phyloP scores from a whole-genome alignment of 2,113 vertebrate species.

The Hydrolagus affinis region DNA sequence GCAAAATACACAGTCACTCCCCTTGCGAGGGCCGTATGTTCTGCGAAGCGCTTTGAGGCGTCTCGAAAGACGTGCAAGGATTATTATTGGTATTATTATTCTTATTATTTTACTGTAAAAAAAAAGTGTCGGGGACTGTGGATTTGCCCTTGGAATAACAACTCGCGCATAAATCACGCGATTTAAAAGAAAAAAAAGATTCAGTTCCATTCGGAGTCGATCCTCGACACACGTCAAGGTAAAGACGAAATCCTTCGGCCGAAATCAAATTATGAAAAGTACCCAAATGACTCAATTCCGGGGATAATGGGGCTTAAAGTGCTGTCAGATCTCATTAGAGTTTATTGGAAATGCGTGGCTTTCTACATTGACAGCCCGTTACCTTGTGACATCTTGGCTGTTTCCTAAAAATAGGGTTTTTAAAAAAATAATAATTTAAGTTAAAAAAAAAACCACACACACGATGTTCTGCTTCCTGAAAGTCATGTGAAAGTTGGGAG shows the following conservation, averaged over 20 bases:
- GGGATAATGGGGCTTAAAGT: neutral
- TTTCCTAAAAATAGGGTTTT: neutral
- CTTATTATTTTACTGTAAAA: no score
- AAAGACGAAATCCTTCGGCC: neutral
- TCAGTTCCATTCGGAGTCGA: neutral
- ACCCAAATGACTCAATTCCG: neutral
- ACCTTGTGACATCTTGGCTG: neutral
- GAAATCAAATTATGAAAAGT: neutral
- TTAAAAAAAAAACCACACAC: conserved; percentile 11
- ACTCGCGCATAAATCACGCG: neutral
- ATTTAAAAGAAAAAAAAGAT: neutral
- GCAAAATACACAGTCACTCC: no score
- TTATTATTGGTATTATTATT: no score
- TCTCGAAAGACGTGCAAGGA: no score
- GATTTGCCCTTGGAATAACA: no score
- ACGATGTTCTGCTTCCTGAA: no score
- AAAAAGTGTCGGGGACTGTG: no score
- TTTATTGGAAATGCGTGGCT: neutral
- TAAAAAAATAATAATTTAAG: no score
- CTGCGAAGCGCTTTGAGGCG: no score
- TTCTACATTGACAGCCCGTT: neutral
- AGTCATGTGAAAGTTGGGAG: neutral
- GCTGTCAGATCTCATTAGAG: neutral
- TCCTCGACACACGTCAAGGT: neutral
- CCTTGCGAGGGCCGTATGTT: no score